phyloP scores from a whole-genome alignment of 2,888 invertebrate species.

The Fragum sueziense region DNA sequence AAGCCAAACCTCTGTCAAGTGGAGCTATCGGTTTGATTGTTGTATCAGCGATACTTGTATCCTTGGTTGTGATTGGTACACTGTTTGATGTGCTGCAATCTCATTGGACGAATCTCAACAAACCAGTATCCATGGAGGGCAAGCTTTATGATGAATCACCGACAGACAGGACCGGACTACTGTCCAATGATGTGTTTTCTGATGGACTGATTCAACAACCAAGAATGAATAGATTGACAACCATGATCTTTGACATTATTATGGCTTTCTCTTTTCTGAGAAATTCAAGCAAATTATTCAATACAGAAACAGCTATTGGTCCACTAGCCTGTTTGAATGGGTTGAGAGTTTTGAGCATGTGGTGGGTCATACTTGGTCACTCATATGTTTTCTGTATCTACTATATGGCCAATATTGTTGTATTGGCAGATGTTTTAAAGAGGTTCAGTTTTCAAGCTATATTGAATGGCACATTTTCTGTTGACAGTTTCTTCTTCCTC shows the following conservation, averaged over 20 bases:
- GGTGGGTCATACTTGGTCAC: slow-evolving; percentile 61
- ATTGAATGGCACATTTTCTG: slow-evolving; percentile 75
- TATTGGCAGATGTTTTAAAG: slow-evolving; percentile 31
- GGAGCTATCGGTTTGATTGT: slow-evolving; percentile 34
- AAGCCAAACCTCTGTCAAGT: slow-evolving; percentile 10
- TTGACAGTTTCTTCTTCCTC: slow-evolving; percentile 78
- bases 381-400: slow-evolving; percentile 45
- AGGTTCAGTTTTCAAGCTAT: slow-evolving; percentile 72
- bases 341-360: slow-evolving; percentile 59
- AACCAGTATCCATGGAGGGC: not conserved
- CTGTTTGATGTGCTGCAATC: slow-evolving; percentile 28
- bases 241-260: slow-evolving; percentile 29
- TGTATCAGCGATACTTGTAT: slow-evolving; percentile 32
- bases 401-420: slow-evolving; percentile 55
- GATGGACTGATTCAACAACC: slow-evolving; percentile 18
- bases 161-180: slow-evolving; percentile 45
- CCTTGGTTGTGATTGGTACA: slow-evolving; percentile 37
- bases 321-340: slow-evolving; percentile 60
- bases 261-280: slow-evolving; percentile 51
- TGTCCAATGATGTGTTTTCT: slow-evolving; percentile 40
- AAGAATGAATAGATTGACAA: not conserved
- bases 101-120: not conserved
- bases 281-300: slow-evolving; percentile 54
- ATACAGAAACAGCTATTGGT: slow-evolving; percentile 52
- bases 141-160: not conserved